Evolutionary conservation across 2,797 vertebrate genomes (phyloP).

Genomic region (Molossus molossus): DNA sequence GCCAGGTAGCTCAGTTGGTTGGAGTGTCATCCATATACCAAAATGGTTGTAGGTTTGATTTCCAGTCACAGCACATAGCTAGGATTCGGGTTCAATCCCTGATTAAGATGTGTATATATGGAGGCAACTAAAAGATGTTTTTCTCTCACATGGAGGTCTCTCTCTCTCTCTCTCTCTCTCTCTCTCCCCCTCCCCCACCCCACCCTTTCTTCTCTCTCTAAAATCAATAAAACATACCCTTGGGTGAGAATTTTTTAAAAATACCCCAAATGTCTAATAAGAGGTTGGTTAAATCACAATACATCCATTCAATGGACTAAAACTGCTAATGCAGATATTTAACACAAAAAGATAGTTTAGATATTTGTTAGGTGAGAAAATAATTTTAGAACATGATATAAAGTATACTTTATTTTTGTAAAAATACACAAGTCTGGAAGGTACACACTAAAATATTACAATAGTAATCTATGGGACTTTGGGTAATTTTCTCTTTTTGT

Average conservation of each 20-base stretch:
- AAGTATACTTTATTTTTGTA: background rate
- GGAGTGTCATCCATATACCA: background rate
- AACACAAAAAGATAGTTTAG: background rate
- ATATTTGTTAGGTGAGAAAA: background rate
- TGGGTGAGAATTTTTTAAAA: background rate
- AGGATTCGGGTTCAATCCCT: background rate
- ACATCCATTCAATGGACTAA: background rate
- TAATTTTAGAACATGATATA: background rate
- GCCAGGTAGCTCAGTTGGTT: background rate
- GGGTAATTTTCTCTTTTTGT: constrained; percentile 40
- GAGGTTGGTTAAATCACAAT: constrained; percentile 44
- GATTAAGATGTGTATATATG: background rate
- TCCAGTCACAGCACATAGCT: no score
- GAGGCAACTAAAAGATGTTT: background rate
- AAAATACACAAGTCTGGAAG: constrained; percentile 47
- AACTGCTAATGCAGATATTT: background rate
- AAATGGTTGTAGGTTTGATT: background rate
- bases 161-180: background rate
- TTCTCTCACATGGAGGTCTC: background rate
- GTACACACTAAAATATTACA: constrained; percentile 1
- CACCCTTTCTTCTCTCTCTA: background rate
- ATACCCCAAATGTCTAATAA: constrained; percentile 50
- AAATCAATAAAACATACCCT: background rate
- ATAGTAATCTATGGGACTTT: background rate
- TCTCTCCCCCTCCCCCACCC: background rate